These are phyloP conservation scores for Drosophila histrio DNA, from an alignment of 2,888 invertebrate species.

Conservation along the genomic window DNA sequence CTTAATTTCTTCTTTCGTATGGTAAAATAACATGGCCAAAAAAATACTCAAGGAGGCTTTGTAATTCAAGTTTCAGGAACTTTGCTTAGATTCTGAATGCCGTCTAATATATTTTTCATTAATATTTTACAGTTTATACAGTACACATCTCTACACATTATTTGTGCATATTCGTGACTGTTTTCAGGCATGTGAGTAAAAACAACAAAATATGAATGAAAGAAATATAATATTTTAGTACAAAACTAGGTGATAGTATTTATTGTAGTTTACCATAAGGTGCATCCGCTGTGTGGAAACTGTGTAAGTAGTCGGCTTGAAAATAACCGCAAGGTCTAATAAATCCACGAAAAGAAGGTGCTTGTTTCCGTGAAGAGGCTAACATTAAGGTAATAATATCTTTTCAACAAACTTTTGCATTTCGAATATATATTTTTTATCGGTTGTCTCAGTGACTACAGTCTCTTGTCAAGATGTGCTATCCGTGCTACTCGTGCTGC, in stretches of 20 bases:
- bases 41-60: neutral
- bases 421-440: neutral
- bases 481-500: slow-evolving; percentile 39
- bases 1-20: neutral
- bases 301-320: neutral
- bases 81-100: neutral
- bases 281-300: neutral
- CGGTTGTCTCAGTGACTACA: neutral
- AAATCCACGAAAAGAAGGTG: neutral
- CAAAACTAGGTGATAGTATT: slow-evolving; percentile 5
- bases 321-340: neutral
- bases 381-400: neutral
- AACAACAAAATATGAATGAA: neutral
- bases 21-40: neutral
- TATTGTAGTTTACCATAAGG: neutral
- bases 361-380: slow-evolving; percentile 1
- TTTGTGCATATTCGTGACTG: slow-evolving; percentile 1
- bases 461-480: slow-evolving; percentile 38
- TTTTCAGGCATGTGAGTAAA: slow-evolving; percentile 22
- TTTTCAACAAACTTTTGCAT: neutral
- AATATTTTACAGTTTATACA: neutral
- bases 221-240: neutral
- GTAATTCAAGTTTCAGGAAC: neutral
- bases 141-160: neutral
- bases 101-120: neutral